phyloP scores from a whole-genome alignment of 2,888 invertebrate species.

The Eurois occulta region DNA sequence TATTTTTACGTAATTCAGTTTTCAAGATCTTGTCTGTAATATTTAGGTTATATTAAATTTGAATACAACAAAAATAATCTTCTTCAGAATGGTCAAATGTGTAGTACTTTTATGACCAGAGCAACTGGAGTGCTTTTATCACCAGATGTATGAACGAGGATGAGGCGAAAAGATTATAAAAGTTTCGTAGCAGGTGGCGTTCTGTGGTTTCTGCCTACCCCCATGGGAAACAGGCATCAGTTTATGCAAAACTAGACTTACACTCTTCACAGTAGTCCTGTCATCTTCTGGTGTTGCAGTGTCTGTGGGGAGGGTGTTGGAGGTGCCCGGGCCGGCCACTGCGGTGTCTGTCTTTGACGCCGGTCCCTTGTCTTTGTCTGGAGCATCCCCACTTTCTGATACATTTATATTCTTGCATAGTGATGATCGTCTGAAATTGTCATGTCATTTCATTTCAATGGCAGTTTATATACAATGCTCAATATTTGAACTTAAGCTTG shows the following conservation, averaged over 20 bases:
- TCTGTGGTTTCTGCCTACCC: background rate
- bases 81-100: too few relatives aligned
- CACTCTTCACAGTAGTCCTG: constrained; percentile 83
- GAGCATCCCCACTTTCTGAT: constrained; percentile 72
- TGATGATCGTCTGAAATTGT: constrained; percentile 81
- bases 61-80: too few relatives aligned
- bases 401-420: constrained; percentile 82
- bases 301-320: constrained; percentile 59
- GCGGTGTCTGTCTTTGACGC: constrained; percentile 69
- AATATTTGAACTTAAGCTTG: background rate
- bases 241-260: constrained; percentile 64
- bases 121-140: accelerated
- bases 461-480: background rate
- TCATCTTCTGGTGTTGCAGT: constrained; percentile 78
- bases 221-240: background rate
- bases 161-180: background rate
- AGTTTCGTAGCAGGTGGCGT: background rate
- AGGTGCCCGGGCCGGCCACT: constrained; percentile 41
- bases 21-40: too few relatives aligned
- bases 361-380: constrained; percentile 74
- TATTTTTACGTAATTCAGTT: background rate
- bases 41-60: background rate
- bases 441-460: background rate
- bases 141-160: background rate
- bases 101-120: background rate